These are phyloP conservation scores for Betta splendens DNA, from an alignment of 2,797 vertebrate species.

Conservation along the genomic window DNA sequence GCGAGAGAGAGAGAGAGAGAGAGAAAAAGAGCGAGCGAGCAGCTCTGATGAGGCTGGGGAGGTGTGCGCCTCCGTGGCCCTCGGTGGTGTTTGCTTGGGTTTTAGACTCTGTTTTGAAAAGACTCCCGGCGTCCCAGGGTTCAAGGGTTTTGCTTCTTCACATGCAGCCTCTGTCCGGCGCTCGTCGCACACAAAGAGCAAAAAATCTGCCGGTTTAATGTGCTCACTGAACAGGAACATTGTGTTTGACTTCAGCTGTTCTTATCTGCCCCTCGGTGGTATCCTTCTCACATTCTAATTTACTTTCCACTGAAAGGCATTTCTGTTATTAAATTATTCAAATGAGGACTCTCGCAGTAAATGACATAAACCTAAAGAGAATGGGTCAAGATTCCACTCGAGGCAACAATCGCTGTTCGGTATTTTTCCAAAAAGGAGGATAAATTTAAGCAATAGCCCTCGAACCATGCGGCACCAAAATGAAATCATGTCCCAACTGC, in stretches of 20 bases:
- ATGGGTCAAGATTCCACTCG: constrained; percentile 48
- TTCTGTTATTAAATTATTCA: constrained; percentile 75
- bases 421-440: constrained; percentile 41
- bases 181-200: constrained; percentile 63
- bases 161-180: constrained; percentile 68
- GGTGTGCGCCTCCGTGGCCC: constrained; percentile 42
- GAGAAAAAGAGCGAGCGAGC: constrained; percentile 10
- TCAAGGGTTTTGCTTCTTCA: constrained; percentile 54
- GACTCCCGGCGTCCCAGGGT: constrained; percentile 60
- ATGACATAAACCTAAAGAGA: constrained; percentile 56
- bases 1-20: constrained; percentile 10
- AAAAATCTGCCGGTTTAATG: constrained; percentile 78
- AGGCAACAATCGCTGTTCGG: constrained; percentile 28
- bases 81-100: constrained; percentile 67
- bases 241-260: constrained; percentile 79
- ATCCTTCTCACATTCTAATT: constrained; percentile 71
- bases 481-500: constrained; percentile 11
- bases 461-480: constrained; percentile 14
- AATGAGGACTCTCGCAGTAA: constrained; percentile 62
- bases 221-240: constrained; percentile 81
- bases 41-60: constrained; percentile 56
- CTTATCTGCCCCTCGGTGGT: constrained; percentile 77
- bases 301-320: constrained; percentile 68
- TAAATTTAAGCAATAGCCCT: constrained; percentile 35
- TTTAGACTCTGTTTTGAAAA: constrained; percentile 67